These are phyloP conservation scores for Miniopterus natalensis DNA, from an alignment of 2,113 vertebrate genomes.

Conservation along the genomic window DNA sequence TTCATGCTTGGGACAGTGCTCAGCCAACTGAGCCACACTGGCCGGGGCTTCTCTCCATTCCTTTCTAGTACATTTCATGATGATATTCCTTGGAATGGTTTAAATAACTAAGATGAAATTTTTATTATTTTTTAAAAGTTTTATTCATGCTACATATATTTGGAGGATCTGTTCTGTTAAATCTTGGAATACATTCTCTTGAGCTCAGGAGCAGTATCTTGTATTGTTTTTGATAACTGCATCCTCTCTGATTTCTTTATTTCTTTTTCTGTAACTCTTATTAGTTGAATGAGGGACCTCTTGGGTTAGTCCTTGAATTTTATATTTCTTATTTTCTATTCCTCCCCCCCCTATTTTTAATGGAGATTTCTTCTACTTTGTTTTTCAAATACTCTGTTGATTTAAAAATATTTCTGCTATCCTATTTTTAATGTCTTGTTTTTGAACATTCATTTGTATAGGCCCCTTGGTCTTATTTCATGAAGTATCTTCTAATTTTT, in stretches of 20 bases:
- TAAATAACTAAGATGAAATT: not conserved
- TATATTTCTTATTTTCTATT: conserved; percentile 23
- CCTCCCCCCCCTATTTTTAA: not conserved
- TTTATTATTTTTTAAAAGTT: not conserved
- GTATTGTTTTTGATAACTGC: not conserved
- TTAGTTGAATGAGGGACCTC: not conserved
- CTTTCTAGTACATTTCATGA: not conserved
- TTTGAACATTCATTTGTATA: conserved; percentile 13
- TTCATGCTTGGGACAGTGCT: not conserved
- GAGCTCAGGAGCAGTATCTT: not conserved
- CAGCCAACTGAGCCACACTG: not conserved
- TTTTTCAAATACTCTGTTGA: conserved; percentile 9
- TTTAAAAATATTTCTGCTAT: not conserved
- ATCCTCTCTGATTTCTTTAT: not conserved
- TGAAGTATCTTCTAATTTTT: conserved; percentile 33
- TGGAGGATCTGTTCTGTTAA: not conserved
- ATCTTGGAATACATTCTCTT: not conserved
- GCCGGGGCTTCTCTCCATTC: conserved; percentile 10
- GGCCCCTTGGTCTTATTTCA: not conserved
- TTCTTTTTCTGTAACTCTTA: not conserved
- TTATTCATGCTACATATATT: not conserved
- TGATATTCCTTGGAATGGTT: not conserved
- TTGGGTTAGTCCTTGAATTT: conserved; percentile 13
- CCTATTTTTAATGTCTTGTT: conserved; percentile 9
- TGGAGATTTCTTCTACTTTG: not conserved